Evolutionary conservation across 2,797 vertebrate species (phyloP), one percentile per base, ranked within the genome.

Genomic region (Pristis pectinata): DNA sequence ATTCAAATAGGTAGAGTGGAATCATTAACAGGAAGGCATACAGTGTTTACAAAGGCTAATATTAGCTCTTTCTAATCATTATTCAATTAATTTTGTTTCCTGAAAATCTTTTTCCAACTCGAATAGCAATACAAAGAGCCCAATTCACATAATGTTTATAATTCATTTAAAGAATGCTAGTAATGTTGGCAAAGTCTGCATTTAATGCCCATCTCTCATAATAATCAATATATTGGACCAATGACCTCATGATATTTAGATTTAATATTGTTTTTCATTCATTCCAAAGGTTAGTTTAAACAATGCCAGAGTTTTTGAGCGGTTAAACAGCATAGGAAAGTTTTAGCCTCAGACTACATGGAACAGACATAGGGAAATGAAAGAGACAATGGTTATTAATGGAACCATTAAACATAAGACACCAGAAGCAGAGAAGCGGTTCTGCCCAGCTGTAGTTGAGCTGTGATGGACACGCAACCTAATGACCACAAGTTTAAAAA

Each of bases 301-400:
- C 59, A 91, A 67, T 17, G 64, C 19, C 59, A 91, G 59, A 24
- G n/a, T 91, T 11, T 37, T 59, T 67, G n/a, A 91, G 67, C n/a
- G 91, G 34, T 91, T 91, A 91, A 91, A 91, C n/a, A 17, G 34
- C 59, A n/a, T 59, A 64, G 19, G 59, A 91, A 91, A 64, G n/a
- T 24, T 91, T 64, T 64, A 87, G 3, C n/a, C 64, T n/a, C n/a
- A 91, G 87, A 91, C 87, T 67, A 67, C 59, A 64, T 91, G 87
- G 87, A 91, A 91, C 61, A 91, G 67, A 41, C 19, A 91, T 61
- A 37, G n/a, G 59, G 87, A 67, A 67, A 91, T 64, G 34, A 91
- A 91, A 91, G 30, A 64, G 56, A 56, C 85, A 89, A 89, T 34
- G n/a, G 19, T 91, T 91, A 91, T 64, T 91, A 91, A 91, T 41